Evolutionary conservation across 2,888 invertebrate genomes (phyloP).

Genomic region (Amphipyra tragopoginis): DNA sequence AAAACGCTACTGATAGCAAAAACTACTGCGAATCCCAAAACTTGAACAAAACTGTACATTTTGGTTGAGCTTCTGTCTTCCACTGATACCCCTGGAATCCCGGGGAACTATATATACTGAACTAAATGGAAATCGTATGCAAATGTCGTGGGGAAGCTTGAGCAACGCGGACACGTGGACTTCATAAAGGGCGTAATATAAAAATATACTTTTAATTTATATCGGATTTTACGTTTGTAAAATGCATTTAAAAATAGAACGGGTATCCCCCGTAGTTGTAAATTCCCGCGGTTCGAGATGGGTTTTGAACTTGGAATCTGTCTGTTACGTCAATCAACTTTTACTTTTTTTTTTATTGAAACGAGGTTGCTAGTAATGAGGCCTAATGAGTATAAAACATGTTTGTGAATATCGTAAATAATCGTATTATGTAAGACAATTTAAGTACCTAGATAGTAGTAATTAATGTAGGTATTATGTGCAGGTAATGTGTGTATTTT

Average conservation of each 20-base stretch:
- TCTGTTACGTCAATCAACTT: no score
- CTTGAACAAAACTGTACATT: slow-evolving; percentile 52
- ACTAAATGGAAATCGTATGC: slow-evolving; percentile 49
- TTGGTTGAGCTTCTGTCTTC: slow-evolving; percentile 9
- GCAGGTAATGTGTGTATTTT: no score
- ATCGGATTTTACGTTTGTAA: not conserved
- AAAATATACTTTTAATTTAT: not conserved
- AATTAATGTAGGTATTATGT: no score
- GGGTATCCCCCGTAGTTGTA: no score
- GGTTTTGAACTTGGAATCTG: no score
- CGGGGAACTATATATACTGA: slow-evolving; percentile 41
- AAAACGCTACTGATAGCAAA: slow-evolving; percentile 47
- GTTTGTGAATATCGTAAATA: no score
- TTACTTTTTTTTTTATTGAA: no score
- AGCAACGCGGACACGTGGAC: slow-evolving; percentile 28
- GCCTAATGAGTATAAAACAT: no score
- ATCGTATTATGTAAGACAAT: no score
- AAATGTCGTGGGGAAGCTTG: slow-evolving; percentile 41
- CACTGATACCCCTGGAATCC: slow-evolving; percentile 40
- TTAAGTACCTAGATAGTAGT: no score
- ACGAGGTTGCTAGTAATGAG: no score
- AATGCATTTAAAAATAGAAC: not conserved
- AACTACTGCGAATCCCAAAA: slow-evolving; percentile 27
- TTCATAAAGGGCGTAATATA: not conserved
- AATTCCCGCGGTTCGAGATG: no score